Base-by-base conservation (phyloP, 2,888 invertebrate species). In the Cotesia congregata region DNA sequence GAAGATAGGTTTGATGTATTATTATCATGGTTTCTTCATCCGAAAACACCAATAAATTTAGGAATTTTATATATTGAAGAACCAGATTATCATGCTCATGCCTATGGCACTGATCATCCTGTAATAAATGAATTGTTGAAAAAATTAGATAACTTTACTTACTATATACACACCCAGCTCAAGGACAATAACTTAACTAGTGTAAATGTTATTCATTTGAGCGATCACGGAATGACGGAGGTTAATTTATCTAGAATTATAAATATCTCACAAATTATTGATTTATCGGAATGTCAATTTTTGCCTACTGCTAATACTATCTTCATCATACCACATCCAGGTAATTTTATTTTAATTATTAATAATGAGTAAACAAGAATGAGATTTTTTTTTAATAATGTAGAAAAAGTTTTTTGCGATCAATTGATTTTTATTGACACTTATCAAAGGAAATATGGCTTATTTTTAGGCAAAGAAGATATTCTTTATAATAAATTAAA, bases 151-250 rank as follows among this genome's bases (percentile, higher is more conserved):
- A 90, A 91, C 79, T 86, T 93, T 5, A 92, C 92, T 0, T 90
- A 90, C 72, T 93, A 94, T 85, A 89, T 93, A 90, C 85, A 91
- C 90, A 83, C 91, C 59, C 88, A 91, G 85, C 84, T 95, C n/a
- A 86, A 90, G 74, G 82, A 89, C 17, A 83, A 90, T 77, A 89
- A 91, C 30, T 86, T 94, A 70, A 89, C 91, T 40, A 90, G 90
- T 80, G 90, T 93, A 0, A 94, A 94, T 85, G 90, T 95, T 0
- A 91, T 95, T 75, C 91, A 95, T 78, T 87, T 94, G 65, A 94
- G 94, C 88, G 95, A 95, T 88, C 95, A 95, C 88, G 95, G 95
- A 15, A 93, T 94, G 92, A 86, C 91, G 1, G 88, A 90, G 39
- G 92, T 94, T 0, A 91, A 88, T 0, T 88, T 90, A 15, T 86